Evolutionary conservation across 2,113 vertebrate genomes (phyloP), one percentile per base, ranked within the genome.

Genomic region (Xyrauchen texanus): DNA sequence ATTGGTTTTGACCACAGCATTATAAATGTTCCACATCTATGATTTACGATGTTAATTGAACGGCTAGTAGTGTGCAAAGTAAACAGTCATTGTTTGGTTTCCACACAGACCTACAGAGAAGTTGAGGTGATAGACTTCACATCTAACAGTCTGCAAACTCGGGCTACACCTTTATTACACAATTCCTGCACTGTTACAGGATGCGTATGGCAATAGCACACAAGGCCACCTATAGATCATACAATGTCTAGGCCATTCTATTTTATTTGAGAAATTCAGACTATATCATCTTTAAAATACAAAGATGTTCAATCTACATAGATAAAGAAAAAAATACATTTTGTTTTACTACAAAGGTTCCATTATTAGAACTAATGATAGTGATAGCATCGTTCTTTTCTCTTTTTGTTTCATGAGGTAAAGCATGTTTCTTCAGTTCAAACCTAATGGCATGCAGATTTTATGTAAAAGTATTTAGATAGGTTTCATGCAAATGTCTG

Each of bases 151-250:
- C 58, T 65, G 51, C n/a, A 16, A 52, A 13, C 58, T 53, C 44
- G 21, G 16, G 52, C 21, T 47, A 81, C 61, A 74, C 66, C 78
- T 52, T 84, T 68, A 75, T 69, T 12, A 84, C 64, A 68, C 74
- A 58, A 69, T 58, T 12, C 60, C 16, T 63, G 49, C 75, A 76
- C 21, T 53, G 72, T 64, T 62, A 62, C 71, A 64, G 73, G 46
- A 64, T 53, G 46, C 58, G 49, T 6, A 42, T 6, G 1, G n/a
- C 8, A 34, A 34, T 34, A 34, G 21, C 21, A 34, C 21, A 34
- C 21, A n/a, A 15, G 45, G 62, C 15, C 70, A 8, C 55, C 44
- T 21, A 13, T 10, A 61, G 15, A 61, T 61, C 9, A 21, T 21
- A 61, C 44, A 16, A 34, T 1, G 47, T 62, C 5, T 46, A 34